Base-by-base conservation (phyloP, 2,113 vertebrate genomes). In the Galemys pyrenaicus region DNA sequence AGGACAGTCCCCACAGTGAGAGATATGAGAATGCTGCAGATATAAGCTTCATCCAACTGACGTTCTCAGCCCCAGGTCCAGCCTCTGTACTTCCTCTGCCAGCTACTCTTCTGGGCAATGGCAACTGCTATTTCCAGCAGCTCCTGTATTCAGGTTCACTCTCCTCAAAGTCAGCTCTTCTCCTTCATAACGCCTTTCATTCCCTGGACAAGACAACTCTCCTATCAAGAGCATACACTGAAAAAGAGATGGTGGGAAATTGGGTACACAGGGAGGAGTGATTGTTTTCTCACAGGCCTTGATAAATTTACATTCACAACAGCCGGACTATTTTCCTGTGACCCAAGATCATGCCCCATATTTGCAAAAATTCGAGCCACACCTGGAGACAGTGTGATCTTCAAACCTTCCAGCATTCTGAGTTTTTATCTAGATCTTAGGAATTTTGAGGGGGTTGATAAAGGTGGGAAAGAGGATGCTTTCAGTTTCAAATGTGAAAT, bases 1-100 rank as follows among this genome's bases (percentile, higher is more conserved):
- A n/a, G 62, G 46, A 39, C 6, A 16, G 44, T 0, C 0, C 8
- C 3, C 6, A 1, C 49, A 19, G 54, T 8, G 15, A 49, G 30
- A 32, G 7, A n/a, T 0, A 5, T 6, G 8, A 24, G 22, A 4
- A 0, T 15, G 19, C n/a, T 0, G 22, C 6, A 10, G 5, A 41
- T 60, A 8, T 28, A 77, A 49, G n/a, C 35, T 41, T 0, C 0
- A 28, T 2, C n/a, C 39, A 3, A 39, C 28, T 0, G 0, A 49
- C 56, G 26, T 17, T 49, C 77, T 26, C 30, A 2, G 15, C 22
- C 0, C 16, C 44, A 24, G 9, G 15, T 26, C 51, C 32, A 51
- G 20, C 68, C 13, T 54, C 90, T 49, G 22, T 6, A 4, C 64
- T 58, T 17, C 32, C 39, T 51, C 54, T 0, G 20, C 10, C 64